Conservation (phyloP, 2,113 vertebrate species). For the Pluvianellus socialis region DNA sequence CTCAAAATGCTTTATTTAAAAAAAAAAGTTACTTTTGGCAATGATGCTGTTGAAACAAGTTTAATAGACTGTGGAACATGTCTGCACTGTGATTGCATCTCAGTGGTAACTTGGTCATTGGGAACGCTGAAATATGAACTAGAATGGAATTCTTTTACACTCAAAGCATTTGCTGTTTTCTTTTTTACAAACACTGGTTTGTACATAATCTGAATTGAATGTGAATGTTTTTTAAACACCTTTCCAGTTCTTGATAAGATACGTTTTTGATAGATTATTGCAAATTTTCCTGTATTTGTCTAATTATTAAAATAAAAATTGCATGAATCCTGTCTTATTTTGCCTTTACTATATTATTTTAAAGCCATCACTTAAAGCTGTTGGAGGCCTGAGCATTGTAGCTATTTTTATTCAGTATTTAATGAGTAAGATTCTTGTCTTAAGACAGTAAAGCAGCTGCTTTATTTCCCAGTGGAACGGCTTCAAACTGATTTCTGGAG, state of each 20-base stretch:
- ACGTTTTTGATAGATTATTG: conserved; percentile 74
- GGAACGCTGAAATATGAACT: background rate
- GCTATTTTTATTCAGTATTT: background rate
- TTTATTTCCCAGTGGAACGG: background rate
- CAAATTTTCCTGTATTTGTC: conserved; percentile 72
- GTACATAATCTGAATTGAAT: conserved; percentile 66
- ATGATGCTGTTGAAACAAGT: background rate
- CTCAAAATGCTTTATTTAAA: conserved; percentile 18
- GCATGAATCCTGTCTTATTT: conserved; percentile 48
- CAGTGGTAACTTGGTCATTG: background rate
- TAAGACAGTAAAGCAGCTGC: background rate
- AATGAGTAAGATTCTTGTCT: background rate
- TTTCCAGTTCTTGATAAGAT: conserved; percentile 71
- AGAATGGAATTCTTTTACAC: conserved; percentile 13
- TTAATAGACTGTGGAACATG: background rate
- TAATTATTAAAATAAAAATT: conserved; percentile 74
- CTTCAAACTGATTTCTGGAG: background rate
- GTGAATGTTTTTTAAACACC: conserved; percentile 74
- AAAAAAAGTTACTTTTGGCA: background rate
- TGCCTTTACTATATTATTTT: conserved; percentile 26
- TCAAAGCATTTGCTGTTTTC: conserved; percentile 42
- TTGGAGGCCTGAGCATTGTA: background rate
- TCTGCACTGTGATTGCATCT: conserved; percentile 32
- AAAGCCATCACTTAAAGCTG: background rate
- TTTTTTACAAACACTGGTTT: conserved; percentile 66